phyloP scores from a whole-genome alignment of 2,113 vertebrate species.

The Malaclemys terrapin region DNA sequence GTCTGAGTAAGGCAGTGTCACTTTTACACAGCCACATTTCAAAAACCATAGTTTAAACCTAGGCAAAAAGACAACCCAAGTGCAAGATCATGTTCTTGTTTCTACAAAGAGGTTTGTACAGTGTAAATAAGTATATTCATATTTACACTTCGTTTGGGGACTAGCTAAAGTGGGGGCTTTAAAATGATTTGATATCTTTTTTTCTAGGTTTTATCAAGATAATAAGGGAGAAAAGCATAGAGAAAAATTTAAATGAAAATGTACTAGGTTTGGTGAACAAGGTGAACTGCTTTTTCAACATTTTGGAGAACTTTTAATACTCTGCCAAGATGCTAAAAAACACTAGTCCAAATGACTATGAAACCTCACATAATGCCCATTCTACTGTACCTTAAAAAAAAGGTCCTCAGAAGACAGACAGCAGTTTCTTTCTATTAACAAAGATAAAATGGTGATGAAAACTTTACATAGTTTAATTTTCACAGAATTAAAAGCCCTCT shows the following conservation, averaged over 20 bases:
- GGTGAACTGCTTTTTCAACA: not conserved
- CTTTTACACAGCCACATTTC: not conserved
- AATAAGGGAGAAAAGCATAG: not conserved
- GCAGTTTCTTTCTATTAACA: constrained; percentile 82
- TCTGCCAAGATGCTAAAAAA: constrained; percentile 25
- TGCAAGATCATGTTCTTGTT: constrained; percentile 14
- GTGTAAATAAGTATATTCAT: not conserved
- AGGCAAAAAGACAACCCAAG: constrained; percentile 9
- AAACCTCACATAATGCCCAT: constrained; percentile 76
- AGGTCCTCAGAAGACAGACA: constrained; percentile 70
- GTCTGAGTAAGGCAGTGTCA: rapidly evolving
- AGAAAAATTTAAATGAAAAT: not conserved
- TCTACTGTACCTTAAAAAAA: constrained; percentile 63
- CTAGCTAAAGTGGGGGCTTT: not conserved
- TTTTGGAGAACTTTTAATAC: not conserved
- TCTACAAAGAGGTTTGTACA: not conserved
- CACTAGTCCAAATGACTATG: constrained; percentile 1
- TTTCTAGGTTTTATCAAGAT: not conserved
- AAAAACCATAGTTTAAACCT: constrained; percentile 40
- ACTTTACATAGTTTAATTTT: constrained; percentile 75
- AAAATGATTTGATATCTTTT: not conserved
- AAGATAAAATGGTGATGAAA: constrained; percentile 71
- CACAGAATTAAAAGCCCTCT: constrained; percentile 77
- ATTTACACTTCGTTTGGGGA: not conserved
- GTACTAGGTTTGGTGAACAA: not conserved